Evolutionary conservation across 1,140 invertebrate genomes (phyloP), one percentile per base, ranked within the genome.

Genomic region (Drosophila bocqueti): DNA sequence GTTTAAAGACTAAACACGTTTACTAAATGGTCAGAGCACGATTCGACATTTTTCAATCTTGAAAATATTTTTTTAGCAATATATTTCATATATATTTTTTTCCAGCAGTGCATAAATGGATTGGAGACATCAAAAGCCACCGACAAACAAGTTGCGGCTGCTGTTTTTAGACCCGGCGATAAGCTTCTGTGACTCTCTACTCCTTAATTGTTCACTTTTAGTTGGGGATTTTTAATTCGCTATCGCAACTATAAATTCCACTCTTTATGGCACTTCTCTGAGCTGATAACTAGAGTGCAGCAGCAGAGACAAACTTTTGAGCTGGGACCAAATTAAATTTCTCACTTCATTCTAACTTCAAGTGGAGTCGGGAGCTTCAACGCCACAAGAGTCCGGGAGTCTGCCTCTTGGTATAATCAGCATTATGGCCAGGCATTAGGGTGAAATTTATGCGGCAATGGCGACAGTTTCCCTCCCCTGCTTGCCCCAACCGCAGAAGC

Each of bases 341-440:
- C 77, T 79, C 55, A 54, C 63, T 82, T 67, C 49, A 73, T 63
- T 71, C 81, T 45, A 79, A 77, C 77, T 83, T 72, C 21, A 34
- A 76, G 64, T 60, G 68, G 4, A 29, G 16, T 29, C 26, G 47
- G 21, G 13, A 40, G 18, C 16, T 69, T 34, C 42, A 46, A 29
- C 50, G 26, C 36, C 29, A 47, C 50, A 9, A 31, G 50, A 18
- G 62, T 34, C 21, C 21, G 29, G 38, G 67, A 31, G 47, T 52
- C 63, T 58, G 58, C 29, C 58, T 49, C 47, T 67, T 16, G 46
- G 52, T 71, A 72, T 89, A 83, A 89, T 89, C 84, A 87, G 78
- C 81, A 71, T 87, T 87, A 83, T 89, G 80, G 60, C 68, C 69
- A 61, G 63, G 62, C 84, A 87, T 89, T 89, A 87, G 63, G 73